Conservation (phyloP, 2,888 invertebrate genomes). For the Pyrrhia umbra region DNA sequence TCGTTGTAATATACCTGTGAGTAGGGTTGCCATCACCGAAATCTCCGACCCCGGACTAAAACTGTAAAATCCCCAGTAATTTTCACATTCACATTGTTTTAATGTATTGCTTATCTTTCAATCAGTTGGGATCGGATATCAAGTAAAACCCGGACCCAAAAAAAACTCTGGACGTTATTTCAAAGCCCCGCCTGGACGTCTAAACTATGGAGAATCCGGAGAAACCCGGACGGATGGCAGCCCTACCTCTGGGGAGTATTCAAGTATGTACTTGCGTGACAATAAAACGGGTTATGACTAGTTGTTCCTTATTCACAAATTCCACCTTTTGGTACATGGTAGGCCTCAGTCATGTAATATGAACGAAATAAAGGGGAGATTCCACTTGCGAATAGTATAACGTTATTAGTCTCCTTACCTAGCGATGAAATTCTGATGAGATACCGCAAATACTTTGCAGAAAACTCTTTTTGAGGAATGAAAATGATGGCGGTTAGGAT, state of each 20-base stretch:
- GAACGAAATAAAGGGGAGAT: conserved; percentile 43
- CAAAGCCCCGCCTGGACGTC: too few species aligned
- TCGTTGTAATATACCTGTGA: conserved; percentile 33
- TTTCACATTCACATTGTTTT: too few species aligned
- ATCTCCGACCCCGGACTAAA: too few species aligned
- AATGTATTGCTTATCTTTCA: too few species aligned
- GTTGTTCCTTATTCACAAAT: conserved; percentile 51
- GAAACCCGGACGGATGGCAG: too few species aligned
- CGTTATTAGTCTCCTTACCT: conserved; percentile 47
- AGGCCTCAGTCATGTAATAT: conserved; percentile 28
- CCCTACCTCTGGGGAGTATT: conserved; percentile 43
- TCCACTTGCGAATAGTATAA: conserved; percentile 37
- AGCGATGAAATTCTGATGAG: conserved; percentile 54
- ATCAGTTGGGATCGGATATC: too few species aligned
- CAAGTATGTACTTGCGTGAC: conserved; percentile 35
- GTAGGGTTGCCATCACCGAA: too few species aligned
- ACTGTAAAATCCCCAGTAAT: too few species aligned
- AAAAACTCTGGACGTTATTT: too few species aligned
- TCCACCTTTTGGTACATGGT: conserved; percentile 42
- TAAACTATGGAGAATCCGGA: too few species aligned
- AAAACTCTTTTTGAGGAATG: conserved; percentile 44
- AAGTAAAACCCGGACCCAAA: too few species aligned
- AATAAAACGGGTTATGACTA: conserved; percentile 54
- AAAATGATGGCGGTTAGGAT: conserved; percentile 38
- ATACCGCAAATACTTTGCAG: conserved; percentile 28